phyloP scores from a whole-genome alignment of 2,888 invertebrate species.

The Unio delphinus region DNA sequence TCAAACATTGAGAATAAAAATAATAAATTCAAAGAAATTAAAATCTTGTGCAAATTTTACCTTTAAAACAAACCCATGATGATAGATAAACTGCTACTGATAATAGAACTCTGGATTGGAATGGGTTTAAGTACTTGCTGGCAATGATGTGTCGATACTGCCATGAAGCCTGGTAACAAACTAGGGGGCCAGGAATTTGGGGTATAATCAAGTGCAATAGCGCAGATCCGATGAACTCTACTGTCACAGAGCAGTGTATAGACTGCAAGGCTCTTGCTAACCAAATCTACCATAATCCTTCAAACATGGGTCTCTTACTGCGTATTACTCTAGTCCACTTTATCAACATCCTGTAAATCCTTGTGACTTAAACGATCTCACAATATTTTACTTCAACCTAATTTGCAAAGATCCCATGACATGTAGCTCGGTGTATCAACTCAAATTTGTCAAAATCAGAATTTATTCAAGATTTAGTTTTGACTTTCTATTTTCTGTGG shows the following conservation, averaged over 20 bases:
- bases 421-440: conserved; percentile 23
- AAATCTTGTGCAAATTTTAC: too few species aligned
- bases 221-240: conserved; percentile 2
- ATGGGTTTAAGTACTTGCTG: too few species aligned
- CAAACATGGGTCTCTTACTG: conserved; percentile 35
- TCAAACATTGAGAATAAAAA: too few species aligned
- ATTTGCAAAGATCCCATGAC: conserved; percentile 33
- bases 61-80: too few species aligned
- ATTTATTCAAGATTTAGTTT: conserved; percentile 25
- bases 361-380: conserved; percentile 33
- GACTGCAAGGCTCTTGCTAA: conserved; percentile 23
- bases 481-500: conserved; percentile 33
- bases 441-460: conserved; percentile 36
- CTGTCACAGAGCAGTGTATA: conserved; percentile 10
- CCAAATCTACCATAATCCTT: conserved; percentile 33
- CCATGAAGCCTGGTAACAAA: background rate
- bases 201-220: background rate
- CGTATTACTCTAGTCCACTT: conserved; percentile 34
- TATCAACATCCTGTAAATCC: conserved; percentile 38
- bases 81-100: too few species aligned
- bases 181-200: conserved; percentile 1
- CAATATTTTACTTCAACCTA: conserved; percentile 45
- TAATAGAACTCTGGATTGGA: too few species aligned
- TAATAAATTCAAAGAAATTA: too few species aligned
- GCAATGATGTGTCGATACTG: too few species aligned